A percentile compares a stretch with the other conserved stretches of the same genome.
Evolutionary conservation across 1,140 invertebrate genomes (phyloP).

Genomic region (Drosophila repletoides): DNA sequence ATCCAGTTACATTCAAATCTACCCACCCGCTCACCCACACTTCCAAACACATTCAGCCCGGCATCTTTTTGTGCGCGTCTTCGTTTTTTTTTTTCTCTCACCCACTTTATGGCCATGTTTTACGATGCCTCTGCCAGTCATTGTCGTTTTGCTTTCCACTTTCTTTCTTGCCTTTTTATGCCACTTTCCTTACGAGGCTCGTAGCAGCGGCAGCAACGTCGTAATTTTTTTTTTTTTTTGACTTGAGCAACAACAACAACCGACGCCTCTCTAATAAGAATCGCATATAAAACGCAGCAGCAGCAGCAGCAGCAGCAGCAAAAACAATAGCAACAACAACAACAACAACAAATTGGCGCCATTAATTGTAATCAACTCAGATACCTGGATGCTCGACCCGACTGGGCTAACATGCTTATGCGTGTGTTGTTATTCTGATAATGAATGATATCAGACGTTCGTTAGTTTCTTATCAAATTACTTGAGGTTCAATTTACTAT

Average conservation of each 20-base stretch:
- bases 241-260: slow-evolving; percentile 54
- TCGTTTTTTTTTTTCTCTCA: slow-evolving; percentile 5
- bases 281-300: slow-evolving; percentile 19
- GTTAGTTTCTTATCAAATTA: slow-evolving; percentile 18
- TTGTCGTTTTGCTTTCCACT: slow-evolving; percentile 36
- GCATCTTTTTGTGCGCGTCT: slow-evolving; percentile 37
- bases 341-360: slow-evolving; percentile 72
- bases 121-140: slow-evolving; percentile 45
- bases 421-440: background rate
- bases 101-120: slow-evolving; percentile 25
- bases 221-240: too few relatives aligned
- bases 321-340: too few relatives aligned
- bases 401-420: slow-evolving; percentile 17
- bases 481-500: background rate
- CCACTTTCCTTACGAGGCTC: background rate
- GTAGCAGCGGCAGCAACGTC: background rate
- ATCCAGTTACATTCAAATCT: slow-evolving; percentile 16
- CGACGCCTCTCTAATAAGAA: slow-evolving; percentile 1
- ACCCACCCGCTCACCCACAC: slow-evolving; percentile 1
- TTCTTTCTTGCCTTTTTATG: slow-evolving; percentile 19
- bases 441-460: slow-evolving; percentile 7
- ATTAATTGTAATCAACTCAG: slow-evolving; percentile 73
- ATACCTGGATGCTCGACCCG: slow-evolving; percentile 15
- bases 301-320: slow-evolving; percentile 14
- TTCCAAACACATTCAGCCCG: background rate